phyloP scores from a whole-genome alignment of 64 coral and sea anemone species.

The Platygyra sinensis region DNA sequence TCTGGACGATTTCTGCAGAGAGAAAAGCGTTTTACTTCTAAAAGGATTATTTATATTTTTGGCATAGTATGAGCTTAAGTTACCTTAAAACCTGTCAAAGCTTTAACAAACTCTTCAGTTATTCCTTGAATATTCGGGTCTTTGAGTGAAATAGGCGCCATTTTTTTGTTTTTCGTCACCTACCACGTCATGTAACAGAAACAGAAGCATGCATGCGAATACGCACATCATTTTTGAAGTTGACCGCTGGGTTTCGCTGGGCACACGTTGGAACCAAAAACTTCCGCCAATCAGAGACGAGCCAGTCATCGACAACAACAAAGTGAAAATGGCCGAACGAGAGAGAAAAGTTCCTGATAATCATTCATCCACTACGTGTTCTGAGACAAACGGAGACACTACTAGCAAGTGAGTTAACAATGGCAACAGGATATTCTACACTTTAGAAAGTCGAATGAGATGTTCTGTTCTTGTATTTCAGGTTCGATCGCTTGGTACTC shows the following conservation, averaged over 20 bases:
- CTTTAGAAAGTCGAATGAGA: background rate
- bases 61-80: background rate
- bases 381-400: conserved; percentile 25
- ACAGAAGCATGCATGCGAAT: background rate
- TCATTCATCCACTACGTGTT: conserved; percentile 4
- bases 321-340: conserved; percentile 38
- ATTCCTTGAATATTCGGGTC: conserved; percentile 61
- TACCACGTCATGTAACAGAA: conserved; percentile 33
- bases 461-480: conserved; percentile 7
- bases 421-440: background rate
- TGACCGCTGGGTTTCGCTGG: conserved; percentile 3
- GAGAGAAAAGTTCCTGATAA: conserved; percentile 13
- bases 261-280: background rate
- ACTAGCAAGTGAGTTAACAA: conserved; percentile 20
- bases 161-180: conserved; percentile 43
- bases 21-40: background rate
- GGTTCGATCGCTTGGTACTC: conserved; percentile 83
- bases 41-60: background rate
- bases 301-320: conserved; percentile 30
- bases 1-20: conserved; percentile 80
- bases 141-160: conserved; percentile 87
- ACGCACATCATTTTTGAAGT: background rate
- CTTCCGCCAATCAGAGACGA: background rate
- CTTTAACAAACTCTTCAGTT: conserved; percentile 58
- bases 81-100: conserved; percentile 73